A percentile compares a stretch with the other conserved stretches of the same genome.
These are phyloP conservation scores for Pygoscelis adeliae DNA, from an alignment of 2,113 vertebrate species.

Conservation along the genomic window DNA sequence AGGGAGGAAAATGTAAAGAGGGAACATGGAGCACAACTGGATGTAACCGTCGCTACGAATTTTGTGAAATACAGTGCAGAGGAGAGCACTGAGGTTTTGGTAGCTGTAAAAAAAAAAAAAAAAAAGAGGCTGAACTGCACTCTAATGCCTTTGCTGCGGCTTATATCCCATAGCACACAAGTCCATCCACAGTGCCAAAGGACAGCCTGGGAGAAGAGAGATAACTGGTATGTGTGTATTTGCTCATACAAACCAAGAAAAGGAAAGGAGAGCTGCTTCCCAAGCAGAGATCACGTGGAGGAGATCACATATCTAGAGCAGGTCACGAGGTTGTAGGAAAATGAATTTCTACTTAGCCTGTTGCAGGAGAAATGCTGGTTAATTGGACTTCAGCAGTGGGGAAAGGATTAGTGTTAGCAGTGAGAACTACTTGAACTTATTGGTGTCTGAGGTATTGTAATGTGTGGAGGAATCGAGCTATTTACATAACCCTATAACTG, in stretches of 20 bases:
- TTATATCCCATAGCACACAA: not conserved
- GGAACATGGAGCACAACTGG: not conserved
- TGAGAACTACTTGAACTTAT: not conserved
- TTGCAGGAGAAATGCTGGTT: not conserved
- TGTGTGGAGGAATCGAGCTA: not conserved
- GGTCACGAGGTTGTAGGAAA: not conserved
- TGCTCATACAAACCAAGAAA: not conserved
- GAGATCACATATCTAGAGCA: not conserved
- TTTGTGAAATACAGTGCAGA: not conserved
- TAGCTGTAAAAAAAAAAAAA: not conserved
- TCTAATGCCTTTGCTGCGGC: not conserved
- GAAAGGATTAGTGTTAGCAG: not conserved
- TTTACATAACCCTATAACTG: not conserved
- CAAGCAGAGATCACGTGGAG: not conserved
- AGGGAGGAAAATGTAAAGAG: not conserved
- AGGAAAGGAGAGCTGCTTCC: not conserved
- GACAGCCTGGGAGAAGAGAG: not conserved
- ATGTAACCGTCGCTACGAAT: not conserved
- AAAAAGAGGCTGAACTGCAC: not conserved
- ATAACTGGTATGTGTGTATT: not conserved
- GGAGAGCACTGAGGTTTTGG: not conserved
- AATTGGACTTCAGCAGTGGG: not conserved
- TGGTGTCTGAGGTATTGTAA: not conserved
- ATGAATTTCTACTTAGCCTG: not conserved
- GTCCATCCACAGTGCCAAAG: not conserved